A percentile compares a stretch with the other conserved stretches of the same genome.
Conservation (phyloP, 2,888 invertebrate species). For the Tipula unca region DNA sequence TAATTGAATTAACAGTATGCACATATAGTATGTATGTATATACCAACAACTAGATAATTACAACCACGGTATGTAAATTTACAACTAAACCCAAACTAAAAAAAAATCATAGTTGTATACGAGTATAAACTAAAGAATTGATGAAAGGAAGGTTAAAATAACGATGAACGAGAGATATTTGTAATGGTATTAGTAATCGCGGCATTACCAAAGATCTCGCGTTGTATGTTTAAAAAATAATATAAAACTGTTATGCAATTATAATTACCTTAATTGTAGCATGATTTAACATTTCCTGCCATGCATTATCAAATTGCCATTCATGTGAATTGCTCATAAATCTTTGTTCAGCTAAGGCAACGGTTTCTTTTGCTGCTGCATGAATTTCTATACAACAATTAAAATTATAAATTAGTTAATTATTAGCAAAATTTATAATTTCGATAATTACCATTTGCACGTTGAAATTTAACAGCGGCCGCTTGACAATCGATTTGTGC, state of each 20-base stretch:
- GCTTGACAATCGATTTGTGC: constrained; percentile 80
- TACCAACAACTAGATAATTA: not conserved
- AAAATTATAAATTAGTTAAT: not conserved
- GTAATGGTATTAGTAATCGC: not conserved
- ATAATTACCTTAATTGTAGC: constrained; percentile 75
- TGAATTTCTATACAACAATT: constrained; percentile 54
- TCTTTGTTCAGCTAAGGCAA: constrained; percentile 79
- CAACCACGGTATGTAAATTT: not conserved
- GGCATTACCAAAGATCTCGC: not conserved
- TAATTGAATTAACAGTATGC: not conserved
- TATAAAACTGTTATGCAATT: not conserved
- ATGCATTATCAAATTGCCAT: constrained; percentile 84
- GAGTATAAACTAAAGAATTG: not conserved
- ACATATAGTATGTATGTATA: not conserved
- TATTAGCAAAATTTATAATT: not conserved
- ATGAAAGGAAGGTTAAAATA: not conserved
- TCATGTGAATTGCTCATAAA: constrained; percentile 44
- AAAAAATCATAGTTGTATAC: no score
- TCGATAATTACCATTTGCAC: constrained; percentile 62
- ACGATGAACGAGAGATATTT: not conserved
- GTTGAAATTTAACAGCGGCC: constrained; percentile 82
- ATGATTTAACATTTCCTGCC: constrained; percentile 96
- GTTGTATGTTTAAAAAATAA: not conserved
- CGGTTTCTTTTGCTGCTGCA: constrained; percentile 89
- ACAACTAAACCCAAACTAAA: not conserved